A percentile compares a stretch with the other conserved stretches of the same genome.
These are phyloP conservation scores for Percopsis omiscomaycus DNA, from an alignment of 2,797 vertebrate genomes.

Conservation along the genomic window DNA sequence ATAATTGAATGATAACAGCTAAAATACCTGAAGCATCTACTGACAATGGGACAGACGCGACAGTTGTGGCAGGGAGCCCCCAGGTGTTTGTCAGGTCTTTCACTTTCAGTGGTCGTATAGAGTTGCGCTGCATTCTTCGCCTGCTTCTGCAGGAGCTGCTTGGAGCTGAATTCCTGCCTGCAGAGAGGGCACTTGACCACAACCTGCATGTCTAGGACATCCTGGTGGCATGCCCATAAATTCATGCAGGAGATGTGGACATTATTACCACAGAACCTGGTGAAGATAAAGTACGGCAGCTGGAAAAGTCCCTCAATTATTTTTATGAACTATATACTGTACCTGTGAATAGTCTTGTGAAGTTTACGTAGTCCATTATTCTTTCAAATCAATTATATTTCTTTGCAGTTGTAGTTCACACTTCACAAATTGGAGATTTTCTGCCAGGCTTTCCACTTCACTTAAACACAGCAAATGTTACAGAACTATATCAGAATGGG, in stretches of 20 bases:
- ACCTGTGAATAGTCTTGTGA: no score
- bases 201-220: slow-evolving; percentile 22
- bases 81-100: slow-evolving; percentile 71
- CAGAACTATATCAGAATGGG: no score
- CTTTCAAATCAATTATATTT: no score
- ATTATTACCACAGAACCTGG: slow-evolving; percentile 79
- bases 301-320: neutral
- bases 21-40: slow-evolving; percentile 74
- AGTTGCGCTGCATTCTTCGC: no score
- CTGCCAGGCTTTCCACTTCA: no score
- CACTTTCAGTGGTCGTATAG: slow-evolving; percentile 71
- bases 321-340: no score
- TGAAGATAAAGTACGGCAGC: slow-evolving; percentile 1
- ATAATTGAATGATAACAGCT: no score
- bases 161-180: slow-evolving; percentile 66
- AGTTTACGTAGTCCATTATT: no score
- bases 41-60: slow-evolving; percentile 64
- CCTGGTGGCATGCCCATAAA: slow-evolving; percentile 71
- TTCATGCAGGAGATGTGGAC: slow-evolving; percentile 79
- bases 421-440: no score
- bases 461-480: no score
- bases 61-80: slow-evolving; percentile 74
- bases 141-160: no score
- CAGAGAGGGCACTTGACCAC: slow-evolving; percentile 76
- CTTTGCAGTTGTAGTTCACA: no score